Conservation (phyloP, 1,140 invertebrate genomes). For the Drosophila nebulosa region DNA sequence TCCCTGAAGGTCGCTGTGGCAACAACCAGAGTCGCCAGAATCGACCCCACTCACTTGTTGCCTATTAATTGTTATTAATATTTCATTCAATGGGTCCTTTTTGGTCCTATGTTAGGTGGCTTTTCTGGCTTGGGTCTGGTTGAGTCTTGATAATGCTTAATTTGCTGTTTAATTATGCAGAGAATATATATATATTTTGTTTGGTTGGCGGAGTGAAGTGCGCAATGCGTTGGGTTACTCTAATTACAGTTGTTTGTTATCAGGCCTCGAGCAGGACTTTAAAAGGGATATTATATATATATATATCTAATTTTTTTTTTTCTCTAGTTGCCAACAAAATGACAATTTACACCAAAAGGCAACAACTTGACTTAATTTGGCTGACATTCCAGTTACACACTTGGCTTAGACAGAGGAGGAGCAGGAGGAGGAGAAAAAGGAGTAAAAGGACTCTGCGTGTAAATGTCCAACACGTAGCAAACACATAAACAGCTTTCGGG, state of each 20-base stretch:
- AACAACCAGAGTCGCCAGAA: not conserved
- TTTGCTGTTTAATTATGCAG: constrained; percentile 73
- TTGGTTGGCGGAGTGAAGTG: not conserved
- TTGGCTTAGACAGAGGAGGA: not conserved
- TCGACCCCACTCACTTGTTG: constrained; percentile 54
- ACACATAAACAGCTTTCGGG: constrained; percentile 66
- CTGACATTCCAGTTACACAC: constrained; percentile 29
- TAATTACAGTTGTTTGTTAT: constrained; percentile 71
- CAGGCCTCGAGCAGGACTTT: constrained; percentile 32
- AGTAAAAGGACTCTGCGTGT: constrained; percentile 50
- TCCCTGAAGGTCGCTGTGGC: constrained; percentile 43
- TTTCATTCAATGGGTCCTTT: constrained; percentile 32
- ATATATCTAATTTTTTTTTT: constrained; percentile 4
- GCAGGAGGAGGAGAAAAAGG: constrained; percentile 3
- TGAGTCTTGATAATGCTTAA: constrained; percentile 60
- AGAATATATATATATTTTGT: constrained; percentile 53
- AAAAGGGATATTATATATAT: constrained; percentile 54
- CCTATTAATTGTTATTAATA: constrained; percentile 74
- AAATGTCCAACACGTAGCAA: constrained; percentile 60
- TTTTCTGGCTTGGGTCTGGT: not conserved
- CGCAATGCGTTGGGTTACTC: constrained; percentile 1
- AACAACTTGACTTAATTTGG: constrained; percentile 62
- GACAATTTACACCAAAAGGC: constrained; percentile 59
- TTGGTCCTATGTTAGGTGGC: constrained; percentile 1
- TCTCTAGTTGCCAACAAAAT: constrained; percentile 26